A percentile compares a stretch with the other conserved stretches of the same genome.
Conservation (phyloP, 2,888 invertebrate species). For the Ichneumoninae sp. region DNA sequence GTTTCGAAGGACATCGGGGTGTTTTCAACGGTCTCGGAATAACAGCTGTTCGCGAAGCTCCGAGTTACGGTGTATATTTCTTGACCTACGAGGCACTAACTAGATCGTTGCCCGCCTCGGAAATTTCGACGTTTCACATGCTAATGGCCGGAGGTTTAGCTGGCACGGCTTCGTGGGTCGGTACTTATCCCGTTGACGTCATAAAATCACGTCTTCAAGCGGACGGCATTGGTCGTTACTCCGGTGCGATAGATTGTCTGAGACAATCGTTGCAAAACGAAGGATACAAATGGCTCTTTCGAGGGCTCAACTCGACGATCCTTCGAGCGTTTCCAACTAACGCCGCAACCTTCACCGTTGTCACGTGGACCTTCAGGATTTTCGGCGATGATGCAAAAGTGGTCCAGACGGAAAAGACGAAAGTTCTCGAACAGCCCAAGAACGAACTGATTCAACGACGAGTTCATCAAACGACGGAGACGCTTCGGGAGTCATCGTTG, state of each 20-base stretch:
- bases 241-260: constrained; percentile 90
- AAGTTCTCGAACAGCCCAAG: background rate
- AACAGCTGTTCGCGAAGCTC: constrained; percentile 92
- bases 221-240: constrained; percentile 88
- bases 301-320: constrained; percentile 92
- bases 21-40: constrained; percentile 91
- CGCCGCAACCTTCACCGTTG: constrained; percentile 95
- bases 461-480: background rate
- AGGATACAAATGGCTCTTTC: constrained; percentile 90
- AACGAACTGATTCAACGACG: constrained; percentile 17
- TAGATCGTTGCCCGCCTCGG: constrained; percentile 81
- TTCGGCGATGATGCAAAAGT: constrained; percentile 72
- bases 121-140: constrained; percentile 88
- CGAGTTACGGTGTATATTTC: constrained; percentile 95
- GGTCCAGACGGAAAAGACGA: background rate
- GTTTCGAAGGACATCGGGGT: constrained; percentile 88
- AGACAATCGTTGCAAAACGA: constrained; percentile 88
- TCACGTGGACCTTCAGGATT: constrained; percentile 90
- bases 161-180: constrained; percentile 93
- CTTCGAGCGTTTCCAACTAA: constrained; percentile 96
- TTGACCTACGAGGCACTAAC: constrained; percentile 92
- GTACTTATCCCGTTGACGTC: constrained; percentile 95
- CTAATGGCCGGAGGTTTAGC: constrained; percentile 94
- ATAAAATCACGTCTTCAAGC: constrained; percentile 95
- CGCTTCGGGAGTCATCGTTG: background rate